Base-by-base conservation (phyloP, 2,113 vertebrate species). In the Callocephalon fimbriatum region DNA sequence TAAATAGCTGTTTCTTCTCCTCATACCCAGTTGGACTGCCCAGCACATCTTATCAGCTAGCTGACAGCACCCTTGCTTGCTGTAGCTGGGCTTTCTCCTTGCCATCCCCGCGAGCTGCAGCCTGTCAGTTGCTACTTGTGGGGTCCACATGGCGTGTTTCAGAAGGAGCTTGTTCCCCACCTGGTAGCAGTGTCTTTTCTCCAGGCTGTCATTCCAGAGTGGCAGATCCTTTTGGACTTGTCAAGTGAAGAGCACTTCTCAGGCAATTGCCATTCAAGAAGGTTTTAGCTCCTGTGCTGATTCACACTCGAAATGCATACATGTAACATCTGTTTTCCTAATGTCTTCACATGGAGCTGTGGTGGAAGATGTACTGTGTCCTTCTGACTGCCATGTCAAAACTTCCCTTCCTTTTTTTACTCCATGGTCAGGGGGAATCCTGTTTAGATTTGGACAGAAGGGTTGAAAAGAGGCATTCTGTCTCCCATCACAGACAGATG, bases 131-230 rank as follows among this genome's bases (percentile, higher is more conserved):
- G 8, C 48, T 48, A 61, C 85, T 68, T 0, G 0, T 31, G 77
- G 40, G 12, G 2, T 54, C 38, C 32, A 8, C 0, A 0, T 44
- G 63, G 31, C 38, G n/a, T 0, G 0, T 25, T 76, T 73, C 19
- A 37, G 78, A n/a, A 84, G 65, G 62, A 68, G 75, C 29, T 61
- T 32, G 16, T 47, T 73, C 42, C 8, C 12, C 25, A 54, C 42
- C 26, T 1, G 4, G 26, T 37, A 11, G 3, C 2, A 2, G 40
- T 50, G 42, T 1, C 38, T 83, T 83, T 78, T 62, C 51, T 86
- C 47, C 40, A 21, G 67, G 42, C 51, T 87, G 63, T n/a, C 38
- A 10, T 79, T 56, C 13, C 40, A 14, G 61, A 58, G 21, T 50
- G 51, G 74, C 63, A n/a, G 13, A 70, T 76, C 22, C 74, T 79